These are phyloP conservation scores for Bradypodion pumilum DNA, from an alignment of 2,797 vertebrate genomes.

Conservation along the genomic window DNA sequence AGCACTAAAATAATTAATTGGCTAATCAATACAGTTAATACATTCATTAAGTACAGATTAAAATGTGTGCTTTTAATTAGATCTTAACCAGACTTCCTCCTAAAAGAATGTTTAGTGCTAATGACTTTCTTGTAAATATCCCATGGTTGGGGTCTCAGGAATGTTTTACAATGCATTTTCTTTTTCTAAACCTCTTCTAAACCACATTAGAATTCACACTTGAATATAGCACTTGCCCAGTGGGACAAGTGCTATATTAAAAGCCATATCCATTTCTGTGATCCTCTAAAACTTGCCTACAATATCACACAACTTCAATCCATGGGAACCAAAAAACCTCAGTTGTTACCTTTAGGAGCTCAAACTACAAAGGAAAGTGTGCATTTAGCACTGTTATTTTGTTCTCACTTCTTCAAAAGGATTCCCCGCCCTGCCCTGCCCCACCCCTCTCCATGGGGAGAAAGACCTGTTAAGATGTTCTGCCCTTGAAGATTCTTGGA, in stretches of 20 bases:
- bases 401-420: too few relatives aligned
- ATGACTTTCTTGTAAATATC: slow-evolving; percentile 24
- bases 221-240: too few relatives aligned
- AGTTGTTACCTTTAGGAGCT: too few relatives aligned
- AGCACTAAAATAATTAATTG: slow-evolving; percentile 40
- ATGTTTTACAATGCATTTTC: background rate
- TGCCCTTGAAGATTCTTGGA: too few relatives aligned
- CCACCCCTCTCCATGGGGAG: too few relatives aligned
- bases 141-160: background rate
- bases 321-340: too few relatives aligned
- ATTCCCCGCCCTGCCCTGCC: too few relatives aligned
- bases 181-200: background rate
- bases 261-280: background rate
- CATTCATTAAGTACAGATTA: slow-evolving; percentile 36
- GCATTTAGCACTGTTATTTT: background rate
- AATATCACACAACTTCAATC: too few relatives aligned
- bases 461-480: too few relatives aligned
- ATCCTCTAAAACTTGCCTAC: background rate
- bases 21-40: slow-evolving; percentile 31
- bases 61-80: slow-evolving; percentile 40
- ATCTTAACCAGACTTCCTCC: slow-evolving; percentile 29
- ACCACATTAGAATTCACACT: background rate
- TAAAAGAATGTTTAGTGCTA: slow-evolving; percentile 13
- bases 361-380: too few relatives aligned
- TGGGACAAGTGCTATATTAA: background rate